Conservation (phyloP, 2,113 vertebrate genomes). For the Nettapus auritus region DNA sequence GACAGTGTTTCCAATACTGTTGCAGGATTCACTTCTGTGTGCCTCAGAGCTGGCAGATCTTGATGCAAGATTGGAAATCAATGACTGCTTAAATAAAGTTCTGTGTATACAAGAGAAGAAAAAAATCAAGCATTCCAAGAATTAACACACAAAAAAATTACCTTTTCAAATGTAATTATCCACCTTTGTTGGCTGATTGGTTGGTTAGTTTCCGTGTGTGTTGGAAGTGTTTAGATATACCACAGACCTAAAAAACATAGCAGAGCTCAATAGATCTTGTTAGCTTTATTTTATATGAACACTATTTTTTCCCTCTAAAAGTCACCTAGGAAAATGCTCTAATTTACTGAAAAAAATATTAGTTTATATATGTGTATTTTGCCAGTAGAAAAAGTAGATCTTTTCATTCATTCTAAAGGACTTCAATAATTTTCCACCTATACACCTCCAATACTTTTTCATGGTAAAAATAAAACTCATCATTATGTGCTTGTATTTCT, state of each 20-base stretch:
- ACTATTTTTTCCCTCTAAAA: neutral
- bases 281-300: neutral
- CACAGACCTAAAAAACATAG: neutral
- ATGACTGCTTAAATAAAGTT: neutral
- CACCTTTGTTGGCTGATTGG: neutral
- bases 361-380: neutral
- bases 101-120: neutral
- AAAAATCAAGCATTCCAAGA: neutral
- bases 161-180: neutral
- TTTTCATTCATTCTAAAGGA: neutral
- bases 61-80: neutral
- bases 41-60: neutral
- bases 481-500: neutral
- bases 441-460: neutral
- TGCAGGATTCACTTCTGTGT: neutral
- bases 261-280: neutral
- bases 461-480: neutral
- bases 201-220: no score
- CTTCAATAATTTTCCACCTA: neutral
- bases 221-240: neutral
- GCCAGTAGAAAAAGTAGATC: neutral
- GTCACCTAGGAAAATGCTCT: neutral
- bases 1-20: neutral
- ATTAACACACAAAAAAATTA: neutral
- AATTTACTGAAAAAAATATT: neutral